These are phyloP conservation scores for Myotis yumanensis DNA, from an alignment of 2,113 vertebrate genomes.

Conservation along the genomic window DNA sequence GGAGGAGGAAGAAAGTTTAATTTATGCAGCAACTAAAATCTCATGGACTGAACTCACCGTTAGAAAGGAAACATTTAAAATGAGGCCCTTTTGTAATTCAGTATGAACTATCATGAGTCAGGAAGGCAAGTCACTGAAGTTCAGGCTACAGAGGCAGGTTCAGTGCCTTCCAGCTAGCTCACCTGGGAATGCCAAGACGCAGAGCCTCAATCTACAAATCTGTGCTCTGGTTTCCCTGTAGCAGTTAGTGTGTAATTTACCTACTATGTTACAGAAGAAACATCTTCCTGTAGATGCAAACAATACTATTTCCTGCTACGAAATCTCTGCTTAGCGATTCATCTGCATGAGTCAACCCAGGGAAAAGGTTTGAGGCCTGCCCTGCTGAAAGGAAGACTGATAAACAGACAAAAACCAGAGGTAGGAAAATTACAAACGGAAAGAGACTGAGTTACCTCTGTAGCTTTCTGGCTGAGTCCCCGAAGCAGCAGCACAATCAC, in stretches of 20 bases:
- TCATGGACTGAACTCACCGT: not conserved
- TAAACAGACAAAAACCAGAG: not conserved
- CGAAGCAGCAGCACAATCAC: conserved; percentile 91
- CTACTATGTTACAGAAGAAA: conserved; percentile 10
- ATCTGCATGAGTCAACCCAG: not conserved
- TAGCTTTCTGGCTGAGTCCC: conserved; percentile 91
- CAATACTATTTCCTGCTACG: not conserved
- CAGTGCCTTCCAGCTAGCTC: not conserved
- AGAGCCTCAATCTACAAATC: not conserved
- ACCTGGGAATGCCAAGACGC: not conserved
- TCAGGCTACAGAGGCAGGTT: not conserved
- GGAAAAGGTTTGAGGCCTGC: not conserved
- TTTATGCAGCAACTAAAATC: conserved; percentile 30
- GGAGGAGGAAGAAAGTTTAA: conserved; percentile 32
- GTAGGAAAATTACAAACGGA: not conserved
- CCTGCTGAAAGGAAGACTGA: not conserved
- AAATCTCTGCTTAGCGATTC: not conserved
- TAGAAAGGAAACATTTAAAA: conserved; percentile 46
- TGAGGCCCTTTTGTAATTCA: conserved; percentile 23
- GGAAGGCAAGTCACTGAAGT: conserved; percentile 29
- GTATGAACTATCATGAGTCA: conserved; percentile 8
- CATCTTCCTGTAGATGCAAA: conserved; percentile 3
- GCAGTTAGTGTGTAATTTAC: not conserved
- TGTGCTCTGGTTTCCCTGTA: not conserved
- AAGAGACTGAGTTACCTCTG: conserved; percentile 86